Conservation (phyloP, 2,888 invertebrate species). For the Portevinia maculata region DNA sequence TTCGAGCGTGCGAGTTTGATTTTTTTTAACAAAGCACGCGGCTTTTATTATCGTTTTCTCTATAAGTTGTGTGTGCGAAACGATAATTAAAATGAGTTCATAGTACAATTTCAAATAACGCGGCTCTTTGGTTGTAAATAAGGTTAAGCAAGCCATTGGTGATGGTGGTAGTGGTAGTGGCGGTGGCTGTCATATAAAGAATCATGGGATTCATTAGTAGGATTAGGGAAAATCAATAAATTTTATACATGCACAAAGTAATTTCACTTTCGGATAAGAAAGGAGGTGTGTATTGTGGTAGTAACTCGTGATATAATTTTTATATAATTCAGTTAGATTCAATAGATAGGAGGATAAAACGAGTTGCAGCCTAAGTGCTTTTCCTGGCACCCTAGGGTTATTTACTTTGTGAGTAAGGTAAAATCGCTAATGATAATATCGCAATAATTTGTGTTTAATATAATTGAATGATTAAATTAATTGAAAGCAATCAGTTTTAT, state of each 20-base stretch:
- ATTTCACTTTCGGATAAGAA: constrained; percentile 16
- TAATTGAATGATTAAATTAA: constrained; percentile 6
- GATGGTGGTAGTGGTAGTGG: background rate
- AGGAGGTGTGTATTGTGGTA: constrained; percentile 23
- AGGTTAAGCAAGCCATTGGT: background rate
- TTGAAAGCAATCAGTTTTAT: constrained; percentile 12
- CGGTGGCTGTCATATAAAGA: background rate
- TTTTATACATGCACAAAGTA: constrained; percentile 11
- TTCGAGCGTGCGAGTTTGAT: constrained; percentile 21
- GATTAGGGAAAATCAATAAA: constrained; percentile 10
- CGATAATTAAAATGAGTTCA: background rate
- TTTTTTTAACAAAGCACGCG: constrained; percentile 30
- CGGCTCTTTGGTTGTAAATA: constrained; percentile 20
- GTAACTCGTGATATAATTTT: background rate
- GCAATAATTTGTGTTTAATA: constrained; percentile 11
- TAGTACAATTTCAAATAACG: constrained; percentile 41
- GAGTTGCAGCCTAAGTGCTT: background rate
- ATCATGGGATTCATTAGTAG: background rate
- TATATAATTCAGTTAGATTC: background rate
- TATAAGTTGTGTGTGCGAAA: background rate
- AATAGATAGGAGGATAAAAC: constrained; percentile 1
- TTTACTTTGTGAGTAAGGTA: background rate
- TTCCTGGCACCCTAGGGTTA: background rate
- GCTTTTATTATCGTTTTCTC: constrained; percentile 1
- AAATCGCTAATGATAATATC: constrained; percentile 18